These are phyloP conservation scores for Serripes groenlandicus DNA, from an alignment of 2,888 invertebrate species.

Conservation along the genomic window DNA sequence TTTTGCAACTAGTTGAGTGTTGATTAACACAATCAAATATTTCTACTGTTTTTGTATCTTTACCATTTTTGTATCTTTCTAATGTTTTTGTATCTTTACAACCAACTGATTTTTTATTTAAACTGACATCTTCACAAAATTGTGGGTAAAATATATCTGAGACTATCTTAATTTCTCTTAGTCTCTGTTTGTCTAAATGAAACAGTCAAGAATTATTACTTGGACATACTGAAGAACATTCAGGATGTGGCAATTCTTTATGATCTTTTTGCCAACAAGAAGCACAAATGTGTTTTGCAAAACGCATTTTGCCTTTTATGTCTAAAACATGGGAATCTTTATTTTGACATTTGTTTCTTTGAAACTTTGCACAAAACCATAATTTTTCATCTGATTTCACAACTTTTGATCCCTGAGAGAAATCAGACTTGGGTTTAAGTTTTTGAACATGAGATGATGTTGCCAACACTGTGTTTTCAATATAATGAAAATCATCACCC, in stretches of 20 bases:
- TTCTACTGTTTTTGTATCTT: too few species aligned
- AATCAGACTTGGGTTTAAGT: neutral
- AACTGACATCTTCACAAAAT: neutral
- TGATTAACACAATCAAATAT: too few species aligned
- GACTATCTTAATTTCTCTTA: neutral
- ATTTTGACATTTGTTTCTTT: neutral
- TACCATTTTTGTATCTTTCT: too few species aligned
- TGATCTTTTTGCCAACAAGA: conserved; percentile 2
- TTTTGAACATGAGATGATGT: neutral
- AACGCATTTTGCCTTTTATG: neutral
- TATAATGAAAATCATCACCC: neutral
- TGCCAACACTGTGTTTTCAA: conserved; percentile 13
- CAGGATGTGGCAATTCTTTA: neutral
- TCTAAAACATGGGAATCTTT: neutral
- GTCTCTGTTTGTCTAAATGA: neutral
- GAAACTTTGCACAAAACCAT: conserved; percentile 1
- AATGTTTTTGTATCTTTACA: too few species aligned
- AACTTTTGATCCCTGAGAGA: conserved; percentile 6
- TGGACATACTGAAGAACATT: conserved; percentile 8
- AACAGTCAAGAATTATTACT: neutral
- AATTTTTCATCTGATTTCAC: neutral
- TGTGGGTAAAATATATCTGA: neutral
- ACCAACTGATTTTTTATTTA: too few species aligned
- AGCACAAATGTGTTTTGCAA: conserved; percentile 2
- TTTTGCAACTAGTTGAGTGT: neutral